Base-by-base conservation (phyloP, 2,888 invertebrate species). In the Tetragnatha montana region DNA sequence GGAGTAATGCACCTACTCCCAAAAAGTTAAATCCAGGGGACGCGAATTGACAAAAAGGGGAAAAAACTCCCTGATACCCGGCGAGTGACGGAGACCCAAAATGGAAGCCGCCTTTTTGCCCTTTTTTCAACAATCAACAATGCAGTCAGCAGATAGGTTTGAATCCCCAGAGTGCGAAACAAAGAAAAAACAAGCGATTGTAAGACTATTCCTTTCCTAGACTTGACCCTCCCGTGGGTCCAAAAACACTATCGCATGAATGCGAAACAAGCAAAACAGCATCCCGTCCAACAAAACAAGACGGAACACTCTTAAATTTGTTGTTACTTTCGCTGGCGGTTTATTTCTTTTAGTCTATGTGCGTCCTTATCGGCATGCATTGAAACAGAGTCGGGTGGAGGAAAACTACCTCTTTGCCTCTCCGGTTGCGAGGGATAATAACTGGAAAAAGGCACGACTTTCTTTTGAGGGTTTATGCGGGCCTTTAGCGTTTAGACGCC, bases 191-290 rank as follows among this genome's bases (percentile, higher is more conserved):
- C 35, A 60, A 82, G 76, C 78, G 81, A 76, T 82, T 87, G 87
- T 71, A 87, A 87, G 76, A 22, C 87, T 78, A 81, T 81, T 80
- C 76, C 78, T 81, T 87, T 81, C 21, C 19, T 50, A 76, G 19
- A 69, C 17, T 74, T 81, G 51, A 78, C 76, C 81, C 70, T 80
- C 68, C 81, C 81, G n/a, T 19, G 60, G 70, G 79, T 47, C 71
- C 51, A 78, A 76, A 73, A 87, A 87, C 76, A 75, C 81, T 87
- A 87, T 82, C 87, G 35, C 71, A 87, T 82, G 81, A 82, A 87
- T 87, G 76, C 60, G 87, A 76, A 81, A 70, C 81, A 81, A 81
- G 81, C 81, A 78, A 71, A 80, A 86, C 73, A 84, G 69, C 75
- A 51, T 60, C 68, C 70, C 22, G 60, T 78, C 71, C 87, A 75